Evolutionary conservation across 2,888 invertebrate genomes (phyloP), one percentile per base, ranked within the genome.

Genomic region (Dryadula phaetusa): DNA sequence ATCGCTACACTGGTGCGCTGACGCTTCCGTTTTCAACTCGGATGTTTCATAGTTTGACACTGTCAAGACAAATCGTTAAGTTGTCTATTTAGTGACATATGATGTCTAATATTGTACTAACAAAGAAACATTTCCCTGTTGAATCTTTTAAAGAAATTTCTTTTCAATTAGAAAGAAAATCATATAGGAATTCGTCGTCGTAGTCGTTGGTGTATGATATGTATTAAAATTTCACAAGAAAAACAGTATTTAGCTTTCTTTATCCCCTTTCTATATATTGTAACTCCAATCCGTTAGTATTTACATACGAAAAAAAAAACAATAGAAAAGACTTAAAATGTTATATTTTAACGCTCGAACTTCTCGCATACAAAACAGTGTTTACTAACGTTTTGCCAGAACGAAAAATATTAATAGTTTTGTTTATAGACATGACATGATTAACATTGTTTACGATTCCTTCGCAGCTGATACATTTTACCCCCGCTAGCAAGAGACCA

Each of bases 21-120:
- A 79, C 81, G 79, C 85, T 87, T 88, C 87, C 87, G 86, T 80
- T 82, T 75, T 68, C 73, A 58, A 77, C 75, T 72, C 76, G 74
- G 72, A 74, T 64, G 61, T 69, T 60, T 64, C 61, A 46, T 62
- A 66, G 62, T 64, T 70, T 49, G 44, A 1, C 22, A 28, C n/a
- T 56, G n/a, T 56, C 40, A 22, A 56, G 10, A 25, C 8, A 10
- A 28, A 25, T 49, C 32, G 2, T 25, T 28, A 6, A 34, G 4
- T 34, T 28, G 7, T n/a, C 8, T 25, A n/a, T 25, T 52, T 52
- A 28, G 16, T 52, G 28, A 10, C 5, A 16, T 7, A 42, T 42
- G 1, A 42, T 6, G 16, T 42, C 42, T 16, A 16, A 16, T 42
- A 16, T 42, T 42, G 42, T 42, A 7, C 1, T 12, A 3, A 12